Conservation (phyloP, 2,888 invertebrate species). For the Koerneria pararmatus region DNA sequence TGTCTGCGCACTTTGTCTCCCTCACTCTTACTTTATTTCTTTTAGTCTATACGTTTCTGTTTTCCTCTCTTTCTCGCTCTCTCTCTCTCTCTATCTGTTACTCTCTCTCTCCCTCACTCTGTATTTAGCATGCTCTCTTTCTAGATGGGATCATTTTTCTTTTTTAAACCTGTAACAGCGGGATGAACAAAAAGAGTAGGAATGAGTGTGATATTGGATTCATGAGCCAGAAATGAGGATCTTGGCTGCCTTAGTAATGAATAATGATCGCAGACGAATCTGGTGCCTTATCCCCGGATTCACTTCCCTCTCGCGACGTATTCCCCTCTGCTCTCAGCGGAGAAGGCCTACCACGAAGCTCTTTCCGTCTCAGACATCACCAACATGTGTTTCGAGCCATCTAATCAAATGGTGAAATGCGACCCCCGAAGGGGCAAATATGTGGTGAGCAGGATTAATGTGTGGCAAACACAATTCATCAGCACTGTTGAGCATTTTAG, state of each 20-base stretch:
- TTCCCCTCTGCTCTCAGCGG: slow-evolving; percentile 52
- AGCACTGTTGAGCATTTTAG: background rate
- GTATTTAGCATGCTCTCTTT: too few species aligned
- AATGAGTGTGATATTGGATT: too few species aligned
- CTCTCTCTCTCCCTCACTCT: too few species aligned
- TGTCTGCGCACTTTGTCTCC: too few species aligned
- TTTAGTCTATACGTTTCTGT: too few species aligned
- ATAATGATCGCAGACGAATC: slow-evolving; percentile 62
- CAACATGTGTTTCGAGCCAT: slow-evolving; percentile 79
- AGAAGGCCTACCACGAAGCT: slow-evolving; percentile 59
- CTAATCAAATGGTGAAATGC: slow-evolving; percentile 69
- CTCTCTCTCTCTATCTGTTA: too few species aligned
- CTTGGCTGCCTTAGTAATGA: slow-evolving; percentile 44
- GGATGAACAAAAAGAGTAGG: too few species aligned
- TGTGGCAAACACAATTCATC: background rate
- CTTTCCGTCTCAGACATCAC: slow-evolving; percentile 78
- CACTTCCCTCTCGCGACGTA: slow-evolving; percentile 77
- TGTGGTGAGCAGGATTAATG: slow-evolving; percentile 60
- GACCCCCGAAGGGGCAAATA: slow-evolving; percentile 62
- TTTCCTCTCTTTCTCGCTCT: too few species aligned
- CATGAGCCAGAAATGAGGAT: too few species aligned
- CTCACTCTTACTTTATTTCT: too few species aligned
- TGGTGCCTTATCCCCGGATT: slow-evolving; percentile 81
- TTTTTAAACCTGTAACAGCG: too few species aligned
- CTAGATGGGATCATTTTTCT: too few species aligned